phyloP scores from a whole-genome alignment of 2,888 invertebrate genomes.

The Drosophila mayaguana region DNA sequence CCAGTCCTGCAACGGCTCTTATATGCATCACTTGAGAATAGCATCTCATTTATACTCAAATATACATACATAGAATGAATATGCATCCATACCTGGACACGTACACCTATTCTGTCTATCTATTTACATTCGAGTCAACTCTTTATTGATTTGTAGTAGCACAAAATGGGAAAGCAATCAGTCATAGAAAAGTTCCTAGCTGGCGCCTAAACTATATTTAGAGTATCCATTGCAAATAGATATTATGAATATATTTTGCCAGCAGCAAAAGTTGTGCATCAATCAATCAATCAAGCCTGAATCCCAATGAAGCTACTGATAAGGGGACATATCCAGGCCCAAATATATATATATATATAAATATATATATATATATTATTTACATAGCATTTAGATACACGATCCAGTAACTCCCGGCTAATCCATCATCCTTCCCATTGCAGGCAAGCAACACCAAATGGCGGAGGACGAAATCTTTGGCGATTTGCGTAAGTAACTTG shows the following conservation, averaged over 20 bases:
- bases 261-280: background rate
- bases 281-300: slow-evolving; percentile 25
- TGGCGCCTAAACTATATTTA: background rate
- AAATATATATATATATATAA: background rate
- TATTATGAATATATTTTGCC: background rate
- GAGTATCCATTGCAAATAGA: background rate
- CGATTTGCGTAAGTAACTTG: slow-evolving; percentile 62
- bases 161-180: slow-evolving; percentile 8
- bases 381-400: background rate
- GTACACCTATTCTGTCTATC: background rate
- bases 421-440: slow-evolving; percentile 59
- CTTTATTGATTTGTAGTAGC: slow-evolving; percentile 10
- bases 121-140: background rate
- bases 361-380: background rate
- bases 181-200: slow-evolving; percentile 8
- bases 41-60: no score
- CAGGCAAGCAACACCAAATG: slow-evolving; percentile 69
- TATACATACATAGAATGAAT: no score
- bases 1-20: no score
- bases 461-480: slow-evolving; percentile 61
- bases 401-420: slow-evolving; percentile 17
- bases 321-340: background rate
- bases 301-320: background rate
- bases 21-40: no score
- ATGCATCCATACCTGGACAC: background rate